Percentiles rank a stretch among this genome's conserved stretches.
Conservation (phyloP, 2,888 invertebrate species). For the Dynastes tityus region DNA sequence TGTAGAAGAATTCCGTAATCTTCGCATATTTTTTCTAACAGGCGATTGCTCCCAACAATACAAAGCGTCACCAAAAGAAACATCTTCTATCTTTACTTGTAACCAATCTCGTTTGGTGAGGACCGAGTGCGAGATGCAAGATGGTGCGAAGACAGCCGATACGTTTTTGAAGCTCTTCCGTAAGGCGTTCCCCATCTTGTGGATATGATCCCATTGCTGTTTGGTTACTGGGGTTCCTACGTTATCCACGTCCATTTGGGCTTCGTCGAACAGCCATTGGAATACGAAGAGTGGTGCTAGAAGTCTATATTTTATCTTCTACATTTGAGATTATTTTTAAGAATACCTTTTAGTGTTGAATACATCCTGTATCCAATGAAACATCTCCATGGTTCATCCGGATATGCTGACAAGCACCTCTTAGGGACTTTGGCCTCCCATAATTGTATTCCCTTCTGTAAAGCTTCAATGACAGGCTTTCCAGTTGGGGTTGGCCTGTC, state of each 20-base stretch:
- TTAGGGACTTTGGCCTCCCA: constrained; percentile 88
- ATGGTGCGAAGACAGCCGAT: constrained; percentile 92
- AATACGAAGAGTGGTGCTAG: constrained; percentile 92
- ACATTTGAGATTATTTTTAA: not conserved
- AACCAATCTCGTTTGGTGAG: constrained; percentile 92
- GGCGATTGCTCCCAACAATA: constrained; percentile 87
- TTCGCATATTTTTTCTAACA: constrained; percentile 64
- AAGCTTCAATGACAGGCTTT: constrained; percentile 73
- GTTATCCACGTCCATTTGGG: constrained; percentile 94
- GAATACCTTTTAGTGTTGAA: constrained; percentile 84
- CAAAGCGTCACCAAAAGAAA: constrained; percentile 87
- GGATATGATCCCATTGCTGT: constrained; percentile 95
- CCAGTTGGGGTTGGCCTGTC: constrained; percentile 82
- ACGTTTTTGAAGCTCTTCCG: constrained; percentile 88
- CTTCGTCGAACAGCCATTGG: constrained; percentile 96
- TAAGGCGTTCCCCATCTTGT: constrained; percentile 89
- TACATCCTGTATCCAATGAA: constrained; percentile 94
- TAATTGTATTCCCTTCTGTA: constrained; percentile 82
- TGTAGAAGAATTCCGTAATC: constrained; percentile 58
- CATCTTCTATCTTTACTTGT: constrained; percentile 83
- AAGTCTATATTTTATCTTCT: constrained; percentile 53
- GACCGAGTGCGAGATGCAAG: constrained; percentile 93
- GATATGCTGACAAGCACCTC: constrained; percentile 81
- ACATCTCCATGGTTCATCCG: constrained; percentile 89
- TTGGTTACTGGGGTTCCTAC: constrained; percentile 91